A percentile compares a stretch with the other conserved stretches of the same genome.
These are phyloP conservation scores for Hemicordylus capensis DNA, from an alignment of 2,113 vertebrate genomes.

Conservation along the genomic window DNA sequence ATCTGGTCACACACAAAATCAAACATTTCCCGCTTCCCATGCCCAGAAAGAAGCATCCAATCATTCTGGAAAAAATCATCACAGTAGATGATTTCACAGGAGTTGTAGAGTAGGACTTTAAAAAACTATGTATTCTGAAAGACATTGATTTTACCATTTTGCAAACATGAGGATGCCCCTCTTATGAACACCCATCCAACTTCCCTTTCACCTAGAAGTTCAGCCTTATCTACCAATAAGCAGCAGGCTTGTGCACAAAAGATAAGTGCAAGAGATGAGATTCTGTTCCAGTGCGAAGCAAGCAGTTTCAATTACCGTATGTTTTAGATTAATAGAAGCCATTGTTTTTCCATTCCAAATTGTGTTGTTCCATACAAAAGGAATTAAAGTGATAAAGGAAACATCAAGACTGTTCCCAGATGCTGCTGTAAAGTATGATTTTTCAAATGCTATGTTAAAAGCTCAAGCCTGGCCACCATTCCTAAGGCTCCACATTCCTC, in stretches of 20 bases:
- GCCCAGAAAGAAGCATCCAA: not conserved
- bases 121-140: not conserved
- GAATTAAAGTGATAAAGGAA: constrained; percentile 70
- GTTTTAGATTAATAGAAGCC: constrained; percentile 64
- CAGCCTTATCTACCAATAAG: constrained; percentile 39
- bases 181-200: constrained; percentile 2
- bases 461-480: constrained; percentile 46
- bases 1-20: not conserved
- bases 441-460: constrained; percentile 48
- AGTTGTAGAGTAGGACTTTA: not conserved
- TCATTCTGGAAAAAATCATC: not conserved
- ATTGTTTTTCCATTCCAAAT: constrained; percentile 63
- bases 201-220: constrained; percentile 43
- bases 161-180: not conserved
- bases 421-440: constrained; percentile 57
- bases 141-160: rapidly evolving
- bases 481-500: constrained; percentile 31
- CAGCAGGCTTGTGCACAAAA: constrained; percentile 46
- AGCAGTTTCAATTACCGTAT: constrained; percentile 66
- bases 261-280: constrained; percentile 42
- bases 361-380: constrained; percentile 53
- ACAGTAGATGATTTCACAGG: not conserved
- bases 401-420: constrained; percentile 56
- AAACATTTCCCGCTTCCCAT: not conserved
- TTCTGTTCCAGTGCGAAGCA: constrained; percentile 51